Conservation (phyloP, 2,888 invertebrate species). For the Phengaris alcon region DNA sequence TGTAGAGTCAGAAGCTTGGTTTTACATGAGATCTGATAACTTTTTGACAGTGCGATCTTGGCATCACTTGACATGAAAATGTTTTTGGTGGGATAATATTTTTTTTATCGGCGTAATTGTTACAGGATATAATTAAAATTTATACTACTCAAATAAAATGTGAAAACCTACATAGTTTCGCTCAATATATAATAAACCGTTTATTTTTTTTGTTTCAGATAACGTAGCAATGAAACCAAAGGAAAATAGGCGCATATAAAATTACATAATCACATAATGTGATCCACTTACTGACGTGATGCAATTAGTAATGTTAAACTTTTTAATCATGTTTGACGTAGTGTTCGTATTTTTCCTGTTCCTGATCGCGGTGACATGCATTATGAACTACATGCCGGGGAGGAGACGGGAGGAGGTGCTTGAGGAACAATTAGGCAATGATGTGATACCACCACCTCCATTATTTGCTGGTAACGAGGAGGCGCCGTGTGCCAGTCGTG, state of each 20-base stretch:
- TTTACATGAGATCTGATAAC: too few relatives aligned
- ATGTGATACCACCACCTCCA: constrained; percentile 75
- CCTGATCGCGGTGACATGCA: constrained; percentile 89
- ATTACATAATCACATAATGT: constrained; percentile 58
- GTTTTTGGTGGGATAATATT: too few relatives aligned
- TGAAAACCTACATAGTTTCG: too few relatives aligned
- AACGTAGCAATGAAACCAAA: constrained; percentile 40
- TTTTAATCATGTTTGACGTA: constrained; percentile 92
- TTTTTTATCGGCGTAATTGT: too few relatives aligned
- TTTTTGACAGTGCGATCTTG: too few relatives aligned
- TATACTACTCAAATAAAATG: too few relatives aligned
- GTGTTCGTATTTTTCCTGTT: constrained; percentile 93
- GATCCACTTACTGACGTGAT: constrained; percentile 77
- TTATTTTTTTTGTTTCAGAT: constrained; percentile 42
- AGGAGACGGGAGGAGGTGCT: constrained; percentile 71
- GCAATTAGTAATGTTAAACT: constrained; percentile 92
- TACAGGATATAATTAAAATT: too few relatives aligned
- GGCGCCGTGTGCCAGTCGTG: constrained; percentile 55
- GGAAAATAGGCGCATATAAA: constrained; percentile 2
- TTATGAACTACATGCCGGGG: constrained; percentile 89
- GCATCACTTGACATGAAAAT: too few relatives aligned
- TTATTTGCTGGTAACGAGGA: constrained; percentile 65
- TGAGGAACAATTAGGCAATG: constrained; percentile 69
- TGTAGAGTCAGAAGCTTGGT: too few relatives aligned
- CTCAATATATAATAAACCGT: constrained; percentile 27